Evolutionary conservation across 2,113 vertebrate species (phyloP).

Genomic region (Dolichotis patagonum): DNA sequence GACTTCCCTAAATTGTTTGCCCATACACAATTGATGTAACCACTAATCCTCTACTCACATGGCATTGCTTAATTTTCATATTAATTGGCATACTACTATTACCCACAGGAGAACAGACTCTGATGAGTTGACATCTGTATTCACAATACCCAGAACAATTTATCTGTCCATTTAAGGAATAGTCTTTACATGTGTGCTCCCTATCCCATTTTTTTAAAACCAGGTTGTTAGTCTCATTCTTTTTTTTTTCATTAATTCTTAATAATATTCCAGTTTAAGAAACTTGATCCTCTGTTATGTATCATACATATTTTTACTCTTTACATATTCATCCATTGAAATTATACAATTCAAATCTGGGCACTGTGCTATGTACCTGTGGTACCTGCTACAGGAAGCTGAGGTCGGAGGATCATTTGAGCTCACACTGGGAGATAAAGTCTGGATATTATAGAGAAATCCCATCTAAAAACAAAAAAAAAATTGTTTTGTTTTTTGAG

Average conservation of each 20-base stretch:
- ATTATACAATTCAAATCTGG: neutral
- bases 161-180: neutral
- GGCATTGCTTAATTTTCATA: neutral
- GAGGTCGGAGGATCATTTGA: neutral
- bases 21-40: neutral
- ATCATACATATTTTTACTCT: neutral
- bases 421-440: neutral
- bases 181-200: neutral
- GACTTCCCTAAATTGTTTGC: neutral
- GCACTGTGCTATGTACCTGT: neutral
- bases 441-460: neutral
- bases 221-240: neutral
- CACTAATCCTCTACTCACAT: neutral
- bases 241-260: neutral
- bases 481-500: neutral
- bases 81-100: neutral
- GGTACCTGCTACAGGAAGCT: neutral
- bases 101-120: neutral
- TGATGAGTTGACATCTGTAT: conserved; percentile 24
- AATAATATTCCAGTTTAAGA: conserved; percentile 4
- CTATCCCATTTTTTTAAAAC: neutral
- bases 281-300: neutral
- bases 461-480: neutral
- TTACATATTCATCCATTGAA: neutral
- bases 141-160: neutral